Evolutionary conservation across 2,797 vertebrate species (phyloP).

Genomic region (Hydrolagus colliei): DNA sequence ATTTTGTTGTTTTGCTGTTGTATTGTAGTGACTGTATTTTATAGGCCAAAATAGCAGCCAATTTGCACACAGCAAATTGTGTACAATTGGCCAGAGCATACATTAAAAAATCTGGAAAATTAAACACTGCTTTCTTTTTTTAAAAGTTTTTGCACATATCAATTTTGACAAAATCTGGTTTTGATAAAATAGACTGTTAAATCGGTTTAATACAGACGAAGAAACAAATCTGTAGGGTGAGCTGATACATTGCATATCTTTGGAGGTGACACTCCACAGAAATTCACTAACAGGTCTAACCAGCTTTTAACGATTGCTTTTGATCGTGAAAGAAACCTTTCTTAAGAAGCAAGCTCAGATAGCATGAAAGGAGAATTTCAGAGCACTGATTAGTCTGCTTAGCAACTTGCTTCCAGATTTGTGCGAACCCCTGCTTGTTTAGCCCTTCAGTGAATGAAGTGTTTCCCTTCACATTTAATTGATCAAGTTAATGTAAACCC

Average conservation of each 20-base stretch:
- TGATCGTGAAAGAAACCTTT: constrained; percentile 59
- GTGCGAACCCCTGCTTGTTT: constrained; percentile 42
- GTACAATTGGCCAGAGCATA: no score
- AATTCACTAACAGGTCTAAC: neutral
- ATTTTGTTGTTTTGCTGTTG: no score
- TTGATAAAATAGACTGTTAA: neutral
- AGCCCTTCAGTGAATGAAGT: constrained; percentile 47
- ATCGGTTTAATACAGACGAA: neutral
- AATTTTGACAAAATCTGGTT: neutral
- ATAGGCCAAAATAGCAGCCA: no score
- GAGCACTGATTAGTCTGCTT: constrained; percentile 52
- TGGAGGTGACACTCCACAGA: neutral
- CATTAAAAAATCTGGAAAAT: no score
- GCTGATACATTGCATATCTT: neutral
- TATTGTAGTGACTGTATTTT: no score
- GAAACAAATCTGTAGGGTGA: neutral
- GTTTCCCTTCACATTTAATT: constrained; percentile 53
- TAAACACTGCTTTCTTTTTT: no score
- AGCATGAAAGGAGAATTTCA: constrained; percentile 45
- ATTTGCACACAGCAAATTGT: no score
- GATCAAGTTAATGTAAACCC: constrained; percentile 62
- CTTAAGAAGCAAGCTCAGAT: constrained; percentile 58
- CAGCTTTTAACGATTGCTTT: neutral
- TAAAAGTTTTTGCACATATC: no score
- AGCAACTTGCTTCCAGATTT: constrained; percentile 50